Percentiles rank a stretch among this genome's conserved stretches.
These are phyloP conservation scores for Ischnura elegans DNA, from an alignment of 2,888 invertebrate species.

Conservation along the genomic window DNA sequence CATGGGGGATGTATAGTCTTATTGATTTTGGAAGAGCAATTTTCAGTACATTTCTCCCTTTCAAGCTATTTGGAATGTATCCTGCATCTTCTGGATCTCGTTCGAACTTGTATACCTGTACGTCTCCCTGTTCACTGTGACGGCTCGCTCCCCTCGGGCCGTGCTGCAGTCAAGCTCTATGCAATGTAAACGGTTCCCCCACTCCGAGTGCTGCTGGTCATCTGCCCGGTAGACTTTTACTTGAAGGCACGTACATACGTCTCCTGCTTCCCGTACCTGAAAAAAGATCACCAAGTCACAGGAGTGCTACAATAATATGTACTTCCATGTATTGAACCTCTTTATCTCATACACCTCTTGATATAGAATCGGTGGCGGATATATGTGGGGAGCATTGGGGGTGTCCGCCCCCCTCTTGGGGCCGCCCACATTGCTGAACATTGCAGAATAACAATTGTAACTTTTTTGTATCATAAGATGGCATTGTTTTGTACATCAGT, in stretches of 20 bases:
- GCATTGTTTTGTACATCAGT: no score
- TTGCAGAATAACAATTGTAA: no score
- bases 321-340: no score
- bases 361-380: no score
- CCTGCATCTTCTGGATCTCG: slow-evolving; percentile 46
- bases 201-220: slow-evolving; percentile 80
- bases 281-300: no score
- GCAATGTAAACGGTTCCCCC: slow-evolving; percentile 80
- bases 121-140: slow-evolving; percentile 79
- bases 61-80: slow-evolving; percentile 18
- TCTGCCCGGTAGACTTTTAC: slow-evolving; percentile 80
- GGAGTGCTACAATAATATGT: no score
- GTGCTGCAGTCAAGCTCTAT: slow-evolving; percentile 80
- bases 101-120: slow-evolving; percentile 75
- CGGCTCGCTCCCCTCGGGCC: slow-evolving; percentile 76
- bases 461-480: no score
- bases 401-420: no score
- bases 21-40: slow-evolving; percentile 38
- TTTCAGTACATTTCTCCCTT: neutral
- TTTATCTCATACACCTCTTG: no score
- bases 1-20: neutral
- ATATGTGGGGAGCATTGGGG: no score
- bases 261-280: slow-evolving; percentile 78
- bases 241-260: slow-evolving; percentile 79
- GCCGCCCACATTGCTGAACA: no score